A percentile compares a stretch with the other conserved stretches of the same genome.
Conservation (phyloP, 2,888 invertebrate species). For the Incurvaria masculella region DNA sequence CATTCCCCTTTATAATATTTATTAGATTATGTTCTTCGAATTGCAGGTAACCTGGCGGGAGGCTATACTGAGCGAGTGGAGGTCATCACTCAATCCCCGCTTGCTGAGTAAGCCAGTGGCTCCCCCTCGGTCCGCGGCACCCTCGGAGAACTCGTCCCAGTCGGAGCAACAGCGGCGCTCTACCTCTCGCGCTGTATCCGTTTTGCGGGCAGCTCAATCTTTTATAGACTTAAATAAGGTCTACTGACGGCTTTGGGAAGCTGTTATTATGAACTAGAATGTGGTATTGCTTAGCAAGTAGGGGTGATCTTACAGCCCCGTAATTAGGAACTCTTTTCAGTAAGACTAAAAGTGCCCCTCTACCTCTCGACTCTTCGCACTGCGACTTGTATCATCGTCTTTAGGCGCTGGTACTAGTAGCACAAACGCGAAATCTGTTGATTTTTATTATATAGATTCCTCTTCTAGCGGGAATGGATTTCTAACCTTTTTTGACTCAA, state of each 20-base stretch:
- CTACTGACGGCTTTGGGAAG: constrained; percentile 30
- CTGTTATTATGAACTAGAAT: too few species aligned
- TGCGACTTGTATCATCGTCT: too few species aligned
- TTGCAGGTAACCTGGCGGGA: constrained; percentile 37
- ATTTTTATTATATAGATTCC: constrained; percentile 13
- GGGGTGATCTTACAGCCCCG: too few species aligned
- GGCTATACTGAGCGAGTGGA: constrained; percentile 41
- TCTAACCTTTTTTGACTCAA: neutral
- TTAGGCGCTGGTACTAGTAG: too few species aligned
- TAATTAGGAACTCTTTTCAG: too few species aligned
- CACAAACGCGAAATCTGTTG: too few species aligned
- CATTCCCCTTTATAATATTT: too few species aligned
- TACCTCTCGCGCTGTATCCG: constrained; percentile 41
- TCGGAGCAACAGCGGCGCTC: constrained; percentile 35
- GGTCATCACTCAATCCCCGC: constrained; percentile 38
- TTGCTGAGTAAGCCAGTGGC: constrained; percentile 33
- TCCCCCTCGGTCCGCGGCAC: constrained; percentile 37
- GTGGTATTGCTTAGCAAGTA: too few species aligned
- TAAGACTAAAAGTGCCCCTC: too few species aligned
- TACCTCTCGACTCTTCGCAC: too few species aligned
- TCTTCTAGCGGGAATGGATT: neutral
- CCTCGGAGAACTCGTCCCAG: constrained; percentile 30
- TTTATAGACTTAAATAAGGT: constrained; percentile 49
- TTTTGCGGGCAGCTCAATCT: constrained; percentile 38
- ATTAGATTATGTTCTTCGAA: too few species aligned